Base-by-base conservation (phyloP, 2,888 invertebrate genomes). In the Ametastegia equiseti region DNA sequence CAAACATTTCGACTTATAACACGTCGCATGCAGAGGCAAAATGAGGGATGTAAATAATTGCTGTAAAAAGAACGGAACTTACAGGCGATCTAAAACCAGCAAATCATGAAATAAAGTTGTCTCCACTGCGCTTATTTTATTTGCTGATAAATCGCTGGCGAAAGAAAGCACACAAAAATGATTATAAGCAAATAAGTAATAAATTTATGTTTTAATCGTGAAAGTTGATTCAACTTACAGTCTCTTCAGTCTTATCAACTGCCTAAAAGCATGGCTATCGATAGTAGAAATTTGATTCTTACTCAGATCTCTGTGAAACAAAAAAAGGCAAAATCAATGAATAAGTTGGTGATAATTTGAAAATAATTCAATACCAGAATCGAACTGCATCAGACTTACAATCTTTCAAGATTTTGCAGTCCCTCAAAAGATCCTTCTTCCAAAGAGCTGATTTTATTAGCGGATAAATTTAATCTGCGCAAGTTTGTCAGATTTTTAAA, bases 211-310 rank as follows among this genome's bases (percentile, higher is more conserved):
- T n/a, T 2, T 36, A 13, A 30, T 39, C n/a, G 23, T 60, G 30
- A 11, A 54, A 50, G 19, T 77, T 57, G 11, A 7, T 57, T 47
- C 1, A 47, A 91, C 92, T 92, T 89, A 92, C 85, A 97, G 92
- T 82, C 94, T 93, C 90, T 97, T 95, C n/a, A 97, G 92, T 82
- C 95, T 94, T 15, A 95, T 94, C 87, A 96, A 94, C 89, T 95
- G 95, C 85, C 93, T 94, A 90, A 98, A 97, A 78, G 97, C 95
- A 87, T 95, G 94, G 3, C 95, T 94, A 86, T 96, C 95, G 86
- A 98, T 94, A 23, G 93, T 92, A 65, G 94, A 94, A 88, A 98
- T 95, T 86, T 95, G 94, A 91, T 97, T 98, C 88, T 94, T 95
- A 89, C 96, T 97, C 78, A 98, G 93, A 92, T 97, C 96, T 88